These are phyloP conservation scores for Hemiprocne comata DNA, from an alignment of 2,113 vertebrate genomes.

Conservation along the genomic window DNA sequence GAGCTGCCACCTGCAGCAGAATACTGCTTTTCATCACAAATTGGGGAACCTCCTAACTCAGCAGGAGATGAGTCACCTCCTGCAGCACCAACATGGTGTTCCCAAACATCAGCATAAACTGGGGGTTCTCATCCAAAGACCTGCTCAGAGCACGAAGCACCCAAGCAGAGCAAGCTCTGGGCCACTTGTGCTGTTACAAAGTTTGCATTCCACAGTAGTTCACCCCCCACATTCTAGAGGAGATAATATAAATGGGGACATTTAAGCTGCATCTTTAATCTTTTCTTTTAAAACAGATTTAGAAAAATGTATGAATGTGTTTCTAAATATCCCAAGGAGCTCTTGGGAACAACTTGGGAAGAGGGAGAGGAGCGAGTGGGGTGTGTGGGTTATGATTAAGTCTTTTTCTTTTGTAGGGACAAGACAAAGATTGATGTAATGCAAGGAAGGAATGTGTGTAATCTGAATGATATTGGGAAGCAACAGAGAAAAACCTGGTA, in stretches of 20 bases:
- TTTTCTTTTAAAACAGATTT: conserved; percentile 21
- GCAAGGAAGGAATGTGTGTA: conserved; percentile 32
- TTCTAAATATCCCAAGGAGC: not conserved
- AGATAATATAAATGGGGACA: not conserved
- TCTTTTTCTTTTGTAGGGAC: conserved; percentile 16
- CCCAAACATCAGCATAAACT: not conserved
- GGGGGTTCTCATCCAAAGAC: accelerated
- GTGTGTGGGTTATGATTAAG: not conserved
- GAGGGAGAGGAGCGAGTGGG: not conserved
- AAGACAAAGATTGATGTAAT: conserved; percentile 71
- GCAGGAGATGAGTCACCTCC: not conserved
- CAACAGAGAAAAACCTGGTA: conserved; percentile 45
- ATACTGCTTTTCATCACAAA: not conserved
- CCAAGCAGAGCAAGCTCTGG: not conserved
- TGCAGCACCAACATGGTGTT: not conserved
- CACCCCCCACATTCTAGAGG: not conserved
- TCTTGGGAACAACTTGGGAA: not conserved
- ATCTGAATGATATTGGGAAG: conserved; percentile 47
- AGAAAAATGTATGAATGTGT: not conserved
- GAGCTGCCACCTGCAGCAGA: not conserved
- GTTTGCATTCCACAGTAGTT: not conserved
- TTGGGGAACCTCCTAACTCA: not conserved
- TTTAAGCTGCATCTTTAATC: not conserved
- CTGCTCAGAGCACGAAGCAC: accelerated
- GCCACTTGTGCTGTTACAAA: not conserved